Conservation (phyloP, 2,888 invertebrate species). For the Lasioglossum oenotherae region DNA sequence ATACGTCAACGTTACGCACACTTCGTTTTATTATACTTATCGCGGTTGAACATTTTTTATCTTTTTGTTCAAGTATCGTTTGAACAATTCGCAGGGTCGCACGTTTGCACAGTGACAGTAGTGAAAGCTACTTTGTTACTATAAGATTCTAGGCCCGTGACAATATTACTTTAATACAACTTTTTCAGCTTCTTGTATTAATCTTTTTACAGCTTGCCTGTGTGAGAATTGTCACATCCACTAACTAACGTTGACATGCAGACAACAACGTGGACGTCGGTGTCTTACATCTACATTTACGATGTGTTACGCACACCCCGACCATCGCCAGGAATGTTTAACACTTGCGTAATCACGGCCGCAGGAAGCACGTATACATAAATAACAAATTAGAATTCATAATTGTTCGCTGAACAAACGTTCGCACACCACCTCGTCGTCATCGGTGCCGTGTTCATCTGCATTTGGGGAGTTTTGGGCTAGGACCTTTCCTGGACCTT, state of each 20-base stretch:
- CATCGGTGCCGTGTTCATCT: slow-evolving; percentile 8
- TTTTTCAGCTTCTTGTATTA: slow-evolving; percentile 7
- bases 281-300: neutral
- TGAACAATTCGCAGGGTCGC: neutral
- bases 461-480: neutral
- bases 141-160: neutral
- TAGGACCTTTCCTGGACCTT: neutral
- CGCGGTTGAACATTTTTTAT: slow-evolving; percentile 1
- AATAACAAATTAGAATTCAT: slow-evolving; percentile 38
- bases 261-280: neutral
- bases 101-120: neutral
- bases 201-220: slow-evolving; percentile 14
- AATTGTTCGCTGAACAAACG: neutral
- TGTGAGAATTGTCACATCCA: slow-evolving; percentile 7
- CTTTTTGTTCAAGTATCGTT: neutral
- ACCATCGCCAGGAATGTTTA: slow-evolving; percentile 11
- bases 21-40: neutral
- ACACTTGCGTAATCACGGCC: slow-evolving; percentile 43
- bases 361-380: slow-evolving; percentile 14
- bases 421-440: neutral
- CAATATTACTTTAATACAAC: slow-evolving; percentile 3
- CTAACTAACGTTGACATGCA: slow-evolving; percentile 7
- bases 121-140: neutral
- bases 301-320: neutral
- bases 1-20: neutral